phyloP scores from a whole-genome alignment of 2,113 vertebrate genomes.

The Zapornia atra region DNA sequence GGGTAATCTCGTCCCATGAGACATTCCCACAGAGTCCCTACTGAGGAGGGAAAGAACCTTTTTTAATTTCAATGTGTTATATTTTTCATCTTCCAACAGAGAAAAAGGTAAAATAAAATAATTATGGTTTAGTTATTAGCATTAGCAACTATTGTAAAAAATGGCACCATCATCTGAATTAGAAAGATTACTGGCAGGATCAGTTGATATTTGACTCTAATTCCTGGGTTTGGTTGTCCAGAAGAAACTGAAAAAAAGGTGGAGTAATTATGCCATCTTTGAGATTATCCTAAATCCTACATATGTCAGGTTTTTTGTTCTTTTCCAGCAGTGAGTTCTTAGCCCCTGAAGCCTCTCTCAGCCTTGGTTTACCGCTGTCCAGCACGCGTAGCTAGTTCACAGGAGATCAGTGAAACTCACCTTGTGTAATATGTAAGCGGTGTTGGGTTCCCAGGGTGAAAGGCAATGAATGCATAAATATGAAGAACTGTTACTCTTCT shows the following conservation, averaged over 20 bases:
- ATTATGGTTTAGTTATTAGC: not conserved
- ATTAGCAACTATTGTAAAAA: not conserved
- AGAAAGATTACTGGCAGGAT: not conserved
- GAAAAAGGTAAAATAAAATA: not conserved
- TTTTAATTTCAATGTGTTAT: not conserved
- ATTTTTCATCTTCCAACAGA: not conserved
- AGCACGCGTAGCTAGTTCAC: not conserved
- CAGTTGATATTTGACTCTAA: not conserved
- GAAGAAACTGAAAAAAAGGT: not conserved
- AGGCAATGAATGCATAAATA: not conserved
- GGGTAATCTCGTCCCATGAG: not conserved
- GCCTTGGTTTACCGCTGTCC: not conserved
- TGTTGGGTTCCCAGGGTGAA: not conserved
- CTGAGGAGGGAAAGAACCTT: not conserved
- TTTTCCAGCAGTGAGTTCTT: not conserved
- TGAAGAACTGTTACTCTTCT: not conserved
- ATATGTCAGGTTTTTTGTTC: rapidly evolving
- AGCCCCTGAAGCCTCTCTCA: not conserved
- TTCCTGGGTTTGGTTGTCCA: not conserved
- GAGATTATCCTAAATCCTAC: not conserved
- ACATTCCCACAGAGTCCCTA: not conserved
- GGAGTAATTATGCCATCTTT: not conserved
- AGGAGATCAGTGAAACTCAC: not conserved
- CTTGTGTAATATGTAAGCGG: not conserved
- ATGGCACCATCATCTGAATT: not conserved